phyloP scores from a whole-genome alignment of 2,888 invertebrate genomes.

The Drosophila anomalata region DNA sequence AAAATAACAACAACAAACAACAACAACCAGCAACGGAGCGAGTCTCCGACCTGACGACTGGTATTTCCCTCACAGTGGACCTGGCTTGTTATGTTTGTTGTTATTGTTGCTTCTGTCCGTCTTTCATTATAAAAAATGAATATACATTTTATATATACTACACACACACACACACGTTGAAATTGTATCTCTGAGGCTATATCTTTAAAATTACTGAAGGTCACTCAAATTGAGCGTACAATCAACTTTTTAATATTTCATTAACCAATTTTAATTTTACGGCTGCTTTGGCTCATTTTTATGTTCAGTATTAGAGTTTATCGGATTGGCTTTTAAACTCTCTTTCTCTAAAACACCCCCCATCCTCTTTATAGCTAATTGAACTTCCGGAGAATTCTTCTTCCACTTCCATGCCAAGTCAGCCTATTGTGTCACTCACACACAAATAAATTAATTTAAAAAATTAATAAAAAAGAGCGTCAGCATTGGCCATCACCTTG shows the following conservation, averaged over 20 bases:
- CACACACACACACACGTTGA: slow-evolving; percentile 28
- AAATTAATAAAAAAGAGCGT: slow-evolving; percentile 17
- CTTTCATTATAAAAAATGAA: slow-evolving; percentile 61
- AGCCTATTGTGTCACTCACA: slow-evolving; percentile 19
- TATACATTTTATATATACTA: slow-evolving; percentile 49
- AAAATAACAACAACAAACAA: slow-evolving; percentile 42
- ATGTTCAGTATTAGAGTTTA: slow-evolving; percentile 20
- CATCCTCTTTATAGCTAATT: slow-evolving; percentile 41
- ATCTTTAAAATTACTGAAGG: slow-evolving; percentile 72
- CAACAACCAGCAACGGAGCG: slow-evolving; percentile 25
- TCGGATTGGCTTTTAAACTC: slow-evolving; percentile 1
- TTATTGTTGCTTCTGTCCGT: slow-evolving; percentile 32
- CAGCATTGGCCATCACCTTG: slow-evolving; percentile 44
- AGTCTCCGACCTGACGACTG: slow-evolving; percentile 52
- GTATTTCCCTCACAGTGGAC: slow-evolving; percentile 57
- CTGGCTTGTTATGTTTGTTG: slow-evolving; percentile 48
- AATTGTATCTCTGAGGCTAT: slow-evolving; percentile 55
- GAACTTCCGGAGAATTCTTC: slow-evolving; percentile 56
- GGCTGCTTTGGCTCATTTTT: slow-evolving; percentile 4
- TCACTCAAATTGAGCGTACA: slow-evolving; percentile 73
- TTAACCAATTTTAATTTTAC: slow-evolving; percentile 44
- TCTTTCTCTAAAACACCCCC: slow-evolving; percentile 2
- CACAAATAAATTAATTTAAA: neutral
- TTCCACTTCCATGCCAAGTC: slow-evolving; percentile 5
- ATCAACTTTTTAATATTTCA: slow-evolving; percentile 69